These are phyloP conservation scores for Harmothoe impar DNA, from an alignment of 2,888 invertebrate genomes.

Conservation along the genomic window DNA sequence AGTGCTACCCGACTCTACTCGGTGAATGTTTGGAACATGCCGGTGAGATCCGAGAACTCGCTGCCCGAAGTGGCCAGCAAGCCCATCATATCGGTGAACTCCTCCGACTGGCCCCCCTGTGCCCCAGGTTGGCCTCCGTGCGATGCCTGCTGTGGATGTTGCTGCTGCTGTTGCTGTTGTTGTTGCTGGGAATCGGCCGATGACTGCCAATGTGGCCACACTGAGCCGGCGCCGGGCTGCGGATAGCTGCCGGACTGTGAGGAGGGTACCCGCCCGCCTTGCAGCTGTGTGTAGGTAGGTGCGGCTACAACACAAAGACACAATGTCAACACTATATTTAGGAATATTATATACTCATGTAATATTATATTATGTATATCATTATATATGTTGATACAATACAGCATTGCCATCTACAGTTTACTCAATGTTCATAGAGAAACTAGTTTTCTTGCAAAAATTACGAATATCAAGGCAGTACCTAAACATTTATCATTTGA, in stretches of 20 bases:
- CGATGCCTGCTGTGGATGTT: slow-evolving; percentile 62
- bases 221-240: slow-evolving; percentile 60
- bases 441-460: too few species aligned
- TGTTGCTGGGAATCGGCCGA: slow-evolving; percentile 66
- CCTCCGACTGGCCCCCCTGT: slow-evolving; percentile 74
- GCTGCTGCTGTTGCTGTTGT: slow-evolving; percentile 66
- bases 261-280: slow-evolving; percentile 68
- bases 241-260: slow-evolving; percentile 63
- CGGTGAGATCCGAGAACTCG: slow-evolving; percentile 79
- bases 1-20: slow-evolving; percentile 69
- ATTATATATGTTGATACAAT: too few species aligned
- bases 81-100: slow-evolving; percentile 80
- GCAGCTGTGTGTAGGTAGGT: slow-evolving; percentile 90
- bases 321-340: neutral
- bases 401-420: too few species aligned
- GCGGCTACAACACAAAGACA: slow-evolving; percentile 86
- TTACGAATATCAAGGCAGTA: too few species aligned
- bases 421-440: too few species aligned
- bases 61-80: slow-evolving; percentile 80
- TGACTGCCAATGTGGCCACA: slow-evolving; percentile 76
- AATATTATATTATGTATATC: too few species aligned
- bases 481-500: too few species aligned
- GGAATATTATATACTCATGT: too few species aligned
- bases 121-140: slow-evolving; percentile 63
- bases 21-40: slow-evolving; percentile 81